These are phyloP conservation scores for Toxotes chatareus DNA, from an alignment of 2,113 vertebrate species.

Conservation along the genomic window DNA sequence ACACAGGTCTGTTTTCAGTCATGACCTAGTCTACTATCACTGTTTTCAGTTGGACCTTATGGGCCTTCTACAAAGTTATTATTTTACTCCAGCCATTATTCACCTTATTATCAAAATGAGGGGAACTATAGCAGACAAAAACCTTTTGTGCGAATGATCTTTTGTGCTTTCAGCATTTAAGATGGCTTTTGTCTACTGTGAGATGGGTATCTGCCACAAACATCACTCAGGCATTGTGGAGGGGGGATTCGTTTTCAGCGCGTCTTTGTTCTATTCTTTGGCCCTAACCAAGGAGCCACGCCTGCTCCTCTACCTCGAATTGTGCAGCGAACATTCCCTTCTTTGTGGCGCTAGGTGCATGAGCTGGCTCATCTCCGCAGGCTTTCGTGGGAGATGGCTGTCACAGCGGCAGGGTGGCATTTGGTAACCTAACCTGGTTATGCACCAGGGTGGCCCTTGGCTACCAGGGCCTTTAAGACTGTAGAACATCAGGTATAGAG, in stretches of 20 bases:
- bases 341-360: constrained; percentile 92
- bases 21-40: constrained; percentile 62
- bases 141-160: constrained; percentile 88
- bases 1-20: constrained; percentile 36
- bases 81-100: constrained; percentile 77
- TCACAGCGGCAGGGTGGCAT: constrained; percentile 91
- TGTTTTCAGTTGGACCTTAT: constrained; percentile 53
- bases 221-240: constrained; percentile 92
- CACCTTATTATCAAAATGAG: constrained; percentile 81
- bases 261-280: constrained; percentile 95
- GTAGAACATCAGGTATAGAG: constrained; percentile 78
- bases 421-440: constrained; percentile 86
- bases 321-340: constrained; percentile 90
- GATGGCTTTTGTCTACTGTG: constrained; percentile 87
- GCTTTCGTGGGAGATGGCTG: constrained; percentile 92
- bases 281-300: constrained; percentile 91
- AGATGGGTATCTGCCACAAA: constrained; percentile 91
- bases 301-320: constrained; percentile 90
- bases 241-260: constrained; percentile 92
- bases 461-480: constrained; percentile 81
- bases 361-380: constrained; percentile 93
- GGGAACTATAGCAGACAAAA: constrained; percentile 81
- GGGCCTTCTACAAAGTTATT: constrained; percentile 69
- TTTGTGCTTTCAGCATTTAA: constrained; percentile 88
- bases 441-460: constrained; percentile 88